Evolutionary conservation across 1,140 invertebrate species (phyloP).

Genomic region (Solenopsis invicta): DNA sequence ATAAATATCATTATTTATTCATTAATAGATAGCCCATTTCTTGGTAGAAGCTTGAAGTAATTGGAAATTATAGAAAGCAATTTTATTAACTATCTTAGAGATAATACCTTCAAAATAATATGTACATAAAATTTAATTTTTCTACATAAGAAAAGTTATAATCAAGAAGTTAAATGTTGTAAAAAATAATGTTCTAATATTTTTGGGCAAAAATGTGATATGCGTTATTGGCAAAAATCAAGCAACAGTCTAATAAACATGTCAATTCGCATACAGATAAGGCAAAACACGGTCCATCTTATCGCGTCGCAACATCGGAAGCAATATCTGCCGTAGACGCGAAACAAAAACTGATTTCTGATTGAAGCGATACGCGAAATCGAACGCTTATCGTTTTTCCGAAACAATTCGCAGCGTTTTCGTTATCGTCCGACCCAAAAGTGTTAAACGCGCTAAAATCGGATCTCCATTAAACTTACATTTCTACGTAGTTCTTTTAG

Average conservation of each 20-base stretch:
- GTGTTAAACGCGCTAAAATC: background rate
- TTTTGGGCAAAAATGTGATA: background rate
- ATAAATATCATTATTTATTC: background rate
- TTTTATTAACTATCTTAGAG: background rate
- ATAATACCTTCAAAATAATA: background rate
- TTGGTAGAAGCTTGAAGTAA: slow-evolving; percentile 16
- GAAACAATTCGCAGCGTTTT: slow-evolving; percentile 25
- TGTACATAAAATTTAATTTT: slow-evolving; percentile 6
- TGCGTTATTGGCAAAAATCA: background rate
- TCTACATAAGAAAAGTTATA: background rate
- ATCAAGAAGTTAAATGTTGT: background rate
- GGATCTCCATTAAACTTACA: slow-evolving; percentile 30
- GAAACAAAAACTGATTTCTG: slow-evolving; percentile 26
- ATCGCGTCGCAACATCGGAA: slow-evolving; percentile 1
- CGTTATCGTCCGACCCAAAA: background rate
- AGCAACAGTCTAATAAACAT: slow-evolving; percentile 34
- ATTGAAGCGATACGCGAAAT: slow-evolving; percentile 30
- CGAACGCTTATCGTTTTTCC: slow-evolving; percentile 38
- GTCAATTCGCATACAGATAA: background rate
- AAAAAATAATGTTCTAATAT: background rate
- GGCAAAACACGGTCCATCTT: slow-evolving; percentile 20
- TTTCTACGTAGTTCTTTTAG: slow-evolving; percentile 4
- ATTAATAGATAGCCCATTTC: slow-evolving; percentile 17
- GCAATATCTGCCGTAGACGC: background rate
- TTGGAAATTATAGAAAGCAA: background rate